A percentile compares a stretch with the other conserved stretches of the same genome.
Evolutionary conservation across 2,888 invertebrate genomes (phyloP).

Genomic region (Caenorhabditis drosophilae): DNA sequence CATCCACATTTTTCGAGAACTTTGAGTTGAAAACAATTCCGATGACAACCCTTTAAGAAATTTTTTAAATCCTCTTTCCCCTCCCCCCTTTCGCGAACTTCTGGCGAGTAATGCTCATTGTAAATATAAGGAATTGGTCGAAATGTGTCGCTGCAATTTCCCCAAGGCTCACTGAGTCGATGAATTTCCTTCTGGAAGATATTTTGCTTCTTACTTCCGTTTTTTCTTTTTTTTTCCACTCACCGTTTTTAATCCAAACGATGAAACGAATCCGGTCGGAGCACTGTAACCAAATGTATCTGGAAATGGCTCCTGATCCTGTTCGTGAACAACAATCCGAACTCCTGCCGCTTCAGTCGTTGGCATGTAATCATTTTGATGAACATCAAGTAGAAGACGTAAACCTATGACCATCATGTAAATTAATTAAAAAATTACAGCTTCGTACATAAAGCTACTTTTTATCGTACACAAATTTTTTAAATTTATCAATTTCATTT

Average conservation of each 20-base stretch:
- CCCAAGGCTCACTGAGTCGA: constrained; percentile 66
- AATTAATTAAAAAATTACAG: neutral
- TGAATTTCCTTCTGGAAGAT: constrained; percentile 64
- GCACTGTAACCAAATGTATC: constrained; percentile 69
- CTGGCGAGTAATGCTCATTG: constrained; percentile 68
- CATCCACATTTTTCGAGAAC: constrained; percentile 66
- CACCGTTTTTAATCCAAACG: constrained; percentile 69
- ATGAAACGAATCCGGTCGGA: constrained; percentile 68
- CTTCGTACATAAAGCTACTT: no score
- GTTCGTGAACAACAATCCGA: constrained; percentile 59
- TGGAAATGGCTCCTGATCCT: constrained; percentile 68
- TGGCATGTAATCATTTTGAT: constrained; percentile 69
- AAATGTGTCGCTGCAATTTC: constrained; percentile 66
- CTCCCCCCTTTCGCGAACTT: no score
- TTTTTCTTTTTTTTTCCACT: neutral
- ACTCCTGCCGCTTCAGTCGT: constrained; percentile 69
- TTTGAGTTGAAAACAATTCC: constrained; percentile 68
- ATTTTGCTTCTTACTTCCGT: neutral
- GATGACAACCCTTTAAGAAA: constrained; percentile 62
- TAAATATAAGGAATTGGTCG: constrained; percentile 68
- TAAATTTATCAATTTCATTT: neutral
- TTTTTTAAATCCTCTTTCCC: constrained; percentile 1
- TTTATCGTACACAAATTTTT: no score
- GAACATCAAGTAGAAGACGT: constrained; percentile 67
- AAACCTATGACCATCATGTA: constrained; percentile 45